Base-by-base conservation (phyloP, 2,888 invertebrate genomes). In the Dioctria rufipes region DNA sequence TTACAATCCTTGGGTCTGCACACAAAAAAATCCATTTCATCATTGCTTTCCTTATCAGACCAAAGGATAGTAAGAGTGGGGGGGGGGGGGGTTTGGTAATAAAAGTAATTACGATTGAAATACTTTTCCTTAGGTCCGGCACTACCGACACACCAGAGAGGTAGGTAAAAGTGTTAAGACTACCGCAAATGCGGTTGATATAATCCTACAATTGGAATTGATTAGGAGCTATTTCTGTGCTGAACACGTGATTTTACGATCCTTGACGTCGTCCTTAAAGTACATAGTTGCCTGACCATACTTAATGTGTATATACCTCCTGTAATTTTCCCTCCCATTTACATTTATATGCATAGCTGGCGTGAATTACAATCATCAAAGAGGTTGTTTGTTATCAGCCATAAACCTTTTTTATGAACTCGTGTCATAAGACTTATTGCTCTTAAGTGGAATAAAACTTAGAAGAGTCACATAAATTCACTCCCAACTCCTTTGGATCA, bases 161-260 rank as follows among this genome's bases (percentile, higher is more conserved):
- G 6, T 54, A 11, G 3, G 6, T 54, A n/a, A 3, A 54, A 54
- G 54, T 11, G 11, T 54, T 54, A 54, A n/a, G 11, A 3, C 54
- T 54, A 11, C 54, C 54, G n/a, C 54, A 60, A 25, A 73, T 43
- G 46, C n/a, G n/a, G 73, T 42, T 51, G 11, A 9, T 60, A 40
- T 73, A 73, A 58, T 60, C 40, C 25, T 42, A 58, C 73, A 39
- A 58, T 13, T 9, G 60, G 42, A 58, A 73, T 73, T 58, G 73
- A 73, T 73, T 73, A 73, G 25, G 8, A 13, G 73, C 60, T 73
- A 73, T 73, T 73, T 60, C 60, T 73, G 73, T 73, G 73, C 73
- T 60, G 43, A 5, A 51, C 73, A 73, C 73, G 73, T 73, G 73
- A 73, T 73, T 73, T 73, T 73, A 58, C 60, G 73, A 73, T 73